Evolutionary conservation across 2,888 invertebrate genomes (phyloP), one percentile per base, ranked within the genome.

Genomic region (Apamea sordens): DNA sequence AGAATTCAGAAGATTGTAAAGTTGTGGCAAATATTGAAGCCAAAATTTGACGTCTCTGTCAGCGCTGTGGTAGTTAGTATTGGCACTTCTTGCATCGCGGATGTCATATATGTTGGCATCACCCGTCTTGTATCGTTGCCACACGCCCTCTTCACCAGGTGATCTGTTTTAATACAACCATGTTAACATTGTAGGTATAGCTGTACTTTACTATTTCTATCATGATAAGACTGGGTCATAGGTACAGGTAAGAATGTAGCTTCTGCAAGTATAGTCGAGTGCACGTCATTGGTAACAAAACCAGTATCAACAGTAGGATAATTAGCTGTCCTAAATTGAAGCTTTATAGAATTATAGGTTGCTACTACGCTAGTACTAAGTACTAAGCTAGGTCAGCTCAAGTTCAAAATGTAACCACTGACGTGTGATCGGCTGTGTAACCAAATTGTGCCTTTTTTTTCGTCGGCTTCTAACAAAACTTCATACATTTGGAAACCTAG

Each of bases 61-160:
- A 24, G 92, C 87, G 79, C 85, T 91, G 65, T 88, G 88, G 32
- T 84, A 81, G 61, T 89, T 83, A 41, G 65, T 80, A 41, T 77
- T 76, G 21, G 56, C 61, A 56, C 77, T 84, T 44, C 78, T 83
- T 47, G 81, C 84, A 65, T 91, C 91, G 28, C 93, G 93, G 73
- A 97, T 94, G 84, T 97, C 94, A 90, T 97, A 96, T 70, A 97
- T 94, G 83, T 97, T 95, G 64, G 95, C 95, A 85, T 97, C 97
- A 10, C 95, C 95, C 24, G 94, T 91, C 86, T 95, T 97, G 90
- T 98, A 98, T 36, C 97, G 97, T 83, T 96, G 94, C 98, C 98
- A 98, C 21, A 95, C 94, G 70, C 97, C 96, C 82, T 96, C 95
- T 61, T 95, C 94, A 24, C 97, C 97, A 32, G 98, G 98, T 89